Percentiles rank a stretch among this genome's conserved stretches.
Evolutionary conservation across 1,140 invertebrate genomes (phyloP).

Genomic region (Drosophila miranda): DNA sequence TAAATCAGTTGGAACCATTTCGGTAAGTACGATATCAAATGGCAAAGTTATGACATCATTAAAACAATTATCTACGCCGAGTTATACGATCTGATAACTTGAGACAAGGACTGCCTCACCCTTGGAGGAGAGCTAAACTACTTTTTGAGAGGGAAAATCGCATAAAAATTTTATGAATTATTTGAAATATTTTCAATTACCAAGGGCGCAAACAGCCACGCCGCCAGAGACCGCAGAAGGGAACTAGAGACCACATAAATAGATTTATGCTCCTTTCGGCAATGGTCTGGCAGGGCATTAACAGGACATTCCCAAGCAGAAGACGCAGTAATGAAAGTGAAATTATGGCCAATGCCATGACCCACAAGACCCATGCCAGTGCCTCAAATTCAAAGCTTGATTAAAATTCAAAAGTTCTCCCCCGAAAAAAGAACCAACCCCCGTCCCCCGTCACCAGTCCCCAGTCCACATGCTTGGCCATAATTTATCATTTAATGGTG

Average conservation of each 20-base stretch:
- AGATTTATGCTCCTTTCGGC: conserved; percentile 78
- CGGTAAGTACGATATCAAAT: conserved; percentile 52
- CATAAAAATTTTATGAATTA: conserved; percentile 80
- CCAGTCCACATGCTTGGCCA: conserved; percentile 28
- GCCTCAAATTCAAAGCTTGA: conserved; percentile 71
- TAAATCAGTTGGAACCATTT: conserved; percentile 65
- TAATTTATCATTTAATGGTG: conserved; percentile 70
- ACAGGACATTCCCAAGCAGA: conserved; percentile 62
- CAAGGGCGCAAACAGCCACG: conserved; percentile 18
- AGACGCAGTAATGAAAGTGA: conserved; percentile 60
- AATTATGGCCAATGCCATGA: conserved; percentile 59
- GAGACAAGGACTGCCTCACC: conserved; percentile 24
- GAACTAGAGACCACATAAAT: conserved; percentile 55
- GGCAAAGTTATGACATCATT: conserved; percentile 73
- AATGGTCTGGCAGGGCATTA: conserved; percentile 55
- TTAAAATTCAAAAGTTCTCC: conserved; percentile 71
- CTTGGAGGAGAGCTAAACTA: conserved; percentile 35
- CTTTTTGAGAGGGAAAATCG: conserved; percentile 60
- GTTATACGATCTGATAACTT: conserved; percentile 60
- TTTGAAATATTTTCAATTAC: conserved; percentile 80
- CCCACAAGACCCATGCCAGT: conserved; percentile 49
- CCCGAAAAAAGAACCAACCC: too few species aligned
- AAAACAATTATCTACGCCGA: conserved; percentile 74
- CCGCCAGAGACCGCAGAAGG: conserved; percentile 3
- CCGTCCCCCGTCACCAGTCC: not conserved